A percentile compares a stretch with the other conserved stretches of the same genome.
phyloP scores from a whole-genome alignment of 2,888 invertebrate genomes.

The Hybos culiciformis region DNA sequence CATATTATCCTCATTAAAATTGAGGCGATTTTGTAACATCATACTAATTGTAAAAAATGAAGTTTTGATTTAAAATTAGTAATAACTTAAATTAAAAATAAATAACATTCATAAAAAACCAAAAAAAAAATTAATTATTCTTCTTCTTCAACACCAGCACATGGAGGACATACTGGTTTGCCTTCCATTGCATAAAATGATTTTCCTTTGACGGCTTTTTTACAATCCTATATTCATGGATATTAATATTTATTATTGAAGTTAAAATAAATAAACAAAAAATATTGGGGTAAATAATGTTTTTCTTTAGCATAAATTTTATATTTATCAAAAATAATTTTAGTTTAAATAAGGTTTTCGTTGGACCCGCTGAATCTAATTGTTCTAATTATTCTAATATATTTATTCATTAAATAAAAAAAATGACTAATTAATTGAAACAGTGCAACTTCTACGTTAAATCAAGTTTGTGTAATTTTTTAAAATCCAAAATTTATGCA shows the following conservation, averaged over 20 bases:
- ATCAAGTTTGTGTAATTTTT: too few relatives aligned
- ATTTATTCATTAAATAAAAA: neutral
- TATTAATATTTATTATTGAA: constrained; percentile 4
- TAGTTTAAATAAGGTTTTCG: too few relatives aligned
- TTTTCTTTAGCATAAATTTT: too few relatives aligned
- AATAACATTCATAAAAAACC: too few relatives aligned
- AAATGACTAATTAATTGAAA: neutral
- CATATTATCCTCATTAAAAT: too few relatives aligned
- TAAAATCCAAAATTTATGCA: constrained; percentile 3
- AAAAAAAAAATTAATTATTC: constrained; percentile 46
- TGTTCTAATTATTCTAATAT: neutral
- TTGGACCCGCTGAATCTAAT: too few relatives aligned
- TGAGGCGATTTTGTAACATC: too few relatives aligned
- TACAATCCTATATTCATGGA: constrained; percentile 67
- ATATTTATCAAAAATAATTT: too few relatives aligned
- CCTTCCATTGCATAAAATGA: constrained; percentile 97
- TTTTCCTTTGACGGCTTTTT: constrained; percentile 81
- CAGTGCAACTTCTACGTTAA: too few relatives aligned
- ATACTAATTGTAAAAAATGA: constrained; percentile 5
- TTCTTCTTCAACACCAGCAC: constrained; percentile 84
- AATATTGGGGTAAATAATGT: constrained; percentile 1
- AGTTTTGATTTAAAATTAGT: too few relatives aligned
- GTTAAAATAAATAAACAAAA: constrained; percentile 5
- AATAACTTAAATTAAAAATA: too few relatives aligned
- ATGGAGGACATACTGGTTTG: constrained; percentile 87